Conservation (phyloP, 2,888 invertebrate species). For the Eupsilia transversa region DNA sequence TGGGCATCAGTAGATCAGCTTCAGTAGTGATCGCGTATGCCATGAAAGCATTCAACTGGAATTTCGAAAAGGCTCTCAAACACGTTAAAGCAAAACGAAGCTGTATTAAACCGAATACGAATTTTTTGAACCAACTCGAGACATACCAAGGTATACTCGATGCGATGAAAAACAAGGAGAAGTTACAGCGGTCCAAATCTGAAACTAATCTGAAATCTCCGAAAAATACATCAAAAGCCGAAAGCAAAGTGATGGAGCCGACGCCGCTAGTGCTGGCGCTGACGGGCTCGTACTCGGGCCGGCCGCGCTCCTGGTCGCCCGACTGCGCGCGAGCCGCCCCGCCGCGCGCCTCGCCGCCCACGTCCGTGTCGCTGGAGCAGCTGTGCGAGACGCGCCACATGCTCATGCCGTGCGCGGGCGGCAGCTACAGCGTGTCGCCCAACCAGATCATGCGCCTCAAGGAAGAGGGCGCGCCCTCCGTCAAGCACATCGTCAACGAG, state of each 20-base stretch:
- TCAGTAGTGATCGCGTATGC: slow-evolving; percentile 99
- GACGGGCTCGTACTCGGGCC: slow-evolving; percentile 84
- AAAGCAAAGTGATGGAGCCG: slow-evolving; percentile 91
- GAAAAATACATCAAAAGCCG: slow-evolving; percentile 89
- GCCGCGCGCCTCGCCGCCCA: slow-evolving; percentile 90
- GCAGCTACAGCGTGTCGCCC: slow-evolving; percentile 97
- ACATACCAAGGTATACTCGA: slow-evolving; percentile 99
- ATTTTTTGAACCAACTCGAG: slow-evolving; percentile 98
- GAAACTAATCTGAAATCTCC: slow-evolving; percentile 96
- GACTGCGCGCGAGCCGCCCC: slow-evolving; percentile 91
- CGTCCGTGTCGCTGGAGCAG: slow-evolving; percentile 93
- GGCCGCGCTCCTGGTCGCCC: slow-evolving; percentile 94
- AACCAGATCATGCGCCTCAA: slow-evolving; percentile 96
- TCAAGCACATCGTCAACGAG: slow-evolving; percentile 93
- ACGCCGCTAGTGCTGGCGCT: slow-evolving; percentile 91
- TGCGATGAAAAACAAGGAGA: slow-evolving; percentile 98
- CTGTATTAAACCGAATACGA: slow-evolving; percentile 99
- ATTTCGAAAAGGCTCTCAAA: slow-evolving; percentile 96
- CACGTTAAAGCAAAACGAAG: slow-evolving; percentile 97
- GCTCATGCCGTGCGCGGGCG: slow-evolving; percentile 96
- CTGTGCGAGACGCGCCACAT: slow-evolving; percentile 93
- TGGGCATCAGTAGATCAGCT: slow-evolving; percentile 99
- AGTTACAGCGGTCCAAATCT: slow-evolving; percentile 97
- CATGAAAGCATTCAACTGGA: slow-evolving; percentile 99
- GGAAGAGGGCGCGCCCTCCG: slow-evolving; percentile 91